phyloP scores from a whole-genome alignment of 2,113 vertebrate genomes.

The Brachirus orientalis region DNA sequence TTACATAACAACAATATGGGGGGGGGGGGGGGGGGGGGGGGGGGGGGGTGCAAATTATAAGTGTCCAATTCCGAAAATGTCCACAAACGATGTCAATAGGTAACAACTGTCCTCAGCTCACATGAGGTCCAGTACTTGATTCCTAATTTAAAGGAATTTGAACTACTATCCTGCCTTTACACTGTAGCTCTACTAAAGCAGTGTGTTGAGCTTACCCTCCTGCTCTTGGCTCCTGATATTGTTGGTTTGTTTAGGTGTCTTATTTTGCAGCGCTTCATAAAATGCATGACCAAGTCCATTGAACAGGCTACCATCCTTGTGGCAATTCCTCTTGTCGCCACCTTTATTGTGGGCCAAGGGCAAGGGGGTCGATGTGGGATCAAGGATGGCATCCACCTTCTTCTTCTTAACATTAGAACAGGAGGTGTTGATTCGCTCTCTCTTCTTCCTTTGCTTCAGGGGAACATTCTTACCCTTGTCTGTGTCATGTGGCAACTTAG shows the following conservation, averaged over 20 bases:
- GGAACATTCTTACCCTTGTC: constrained; percentile 90
- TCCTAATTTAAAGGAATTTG: background rate
- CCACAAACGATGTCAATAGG: constrained; percentile 4
- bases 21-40: too few species aligned
- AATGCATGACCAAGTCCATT: constrained; percentile 76
- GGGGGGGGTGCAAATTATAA: too few species aligned
- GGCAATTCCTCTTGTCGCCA: constrained; percentile 54
- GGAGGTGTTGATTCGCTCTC: constrained; percentile 83
- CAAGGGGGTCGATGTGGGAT: constrained; percentile 21
- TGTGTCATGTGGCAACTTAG: constrained; percentile 87
- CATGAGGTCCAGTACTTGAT: background rate
- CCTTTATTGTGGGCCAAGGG: constrained; percentile 31
- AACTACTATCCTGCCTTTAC: background rate
- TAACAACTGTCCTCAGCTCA: background rate
- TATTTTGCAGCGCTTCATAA: constrained; percentile 73
- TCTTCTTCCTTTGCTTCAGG: constrained; percentile 90
- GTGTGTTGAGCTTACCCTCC: constrained; percentile 56
- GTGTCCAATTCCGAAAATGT: background rate
- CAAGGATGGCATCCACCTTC: constrained; percentile 50
- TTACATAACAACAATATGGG: background rate
- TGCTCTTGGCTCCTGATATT: constrained; percentile 45
- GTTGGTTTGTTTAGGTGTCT: constrained; percentile 52
- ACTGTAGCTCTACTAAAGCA: background rate
- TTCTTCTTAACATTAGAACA: constrained; percentile 71
- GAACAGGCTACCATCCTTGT: constrained; percentile 68